These are phyloP conservation scores for Watsonalla binaria DNA, from an alignment of 2,888 invertebrate genomes.

Conservation along the genomic window DNA sequence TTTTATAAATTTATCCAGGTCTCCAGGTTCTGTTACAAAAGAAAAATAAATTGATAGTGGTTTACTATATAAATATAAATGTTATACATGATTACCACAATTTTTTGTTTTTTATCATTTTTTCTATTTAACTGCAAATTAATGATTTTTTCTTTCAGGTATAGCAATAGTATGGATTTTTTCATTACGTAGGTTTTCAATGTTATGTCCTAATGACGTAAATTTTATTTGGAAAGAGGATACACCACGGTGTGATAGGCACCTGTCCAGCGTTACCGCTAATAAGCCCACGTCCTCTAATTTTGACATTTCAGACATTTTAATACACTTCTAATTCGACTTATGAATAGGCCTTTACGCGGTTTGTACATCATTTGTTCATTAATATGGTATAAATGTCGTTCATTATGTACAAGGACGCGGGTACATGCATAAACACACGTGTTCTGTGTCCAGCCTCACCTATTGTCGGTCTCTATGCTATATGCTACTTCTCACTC, in stretches of 20 bases:
- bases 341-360: slow-evolving; percentile 73
- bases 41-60: too few species aligned
- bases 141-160: too few species aligned
- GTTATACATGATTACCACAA: too few species aligned
- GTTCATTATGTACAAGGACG: slow-evolving; percentile 50
- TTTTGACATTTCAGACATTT: slow-evolving; percentile 74
- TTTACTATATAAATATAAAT: too few species aligned
- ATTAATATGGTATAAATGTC: slow-evolving; percentile 66
- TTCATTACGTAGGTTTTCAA: too few species aligned
- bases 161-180: too few species aligned
- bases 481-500: slow-evolving; percentile 5
- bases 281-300: slow-evolving; percentile 66
- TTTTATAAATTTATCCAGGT: too few species aligned
- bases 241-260: slow-evolving; percentile 32
- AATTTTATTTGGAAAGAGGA: too few species aligned
- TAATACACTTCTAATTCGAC: slow-evolving; percentile 71
- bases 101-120: too few species aligned
- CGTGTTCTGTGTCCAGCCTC: slow-evolving; percentile 36
- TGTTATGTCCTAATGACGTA: too few species aligned
- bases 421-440: slow-evolving; percentile 47
- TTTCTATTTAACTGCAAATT: too few species aligned
- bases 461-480: slow-evolving; percentile 30
- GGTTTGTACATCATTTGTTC: slow-evolving; percentile 71
- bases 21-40: too few species aligned
- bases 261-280: slow-evolving; percentile 37